Conservation (phyloP, 2,888 invertebrate genomes). For the Anorthoa munda region DNA sequence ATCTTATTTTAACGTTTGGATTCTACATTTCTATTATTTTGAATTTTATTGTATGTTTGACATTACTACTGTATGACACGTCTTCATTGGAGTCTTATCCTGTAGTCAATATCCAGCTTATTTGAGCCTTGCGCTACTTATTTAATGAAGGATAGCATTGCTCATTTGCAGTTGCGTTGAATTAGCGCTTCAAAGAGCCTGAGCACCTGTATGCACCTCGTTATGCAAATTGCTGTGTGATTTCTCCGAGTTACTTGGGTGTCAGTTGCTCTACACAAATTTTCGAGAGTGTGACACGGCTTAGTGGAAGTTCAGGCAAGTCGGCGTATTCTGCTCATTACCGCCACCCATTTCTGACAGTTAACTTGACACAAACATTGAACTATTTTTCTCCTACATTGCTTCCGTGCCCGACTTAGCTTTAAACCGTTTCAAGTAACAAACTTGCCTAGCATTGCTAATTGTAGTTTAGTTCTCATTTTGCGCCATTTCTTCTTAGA, state of each 20-base stretch:
- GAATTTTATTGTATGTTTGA: too few species aligned
- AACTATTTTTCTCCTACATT: slow-evolving; percentile 22
- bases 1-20: slow-evolving; percentile 4
- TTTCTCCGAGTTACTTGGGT: slow-evolving; percentile 66
- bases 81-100: not conserved
- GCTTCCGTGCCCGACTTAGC: slow-evolving; percentile 8
- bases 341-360: slow-evolving; percentile 31
- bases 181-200: slow-evolving; percentile 68
- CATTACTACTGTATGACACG: not conserved
- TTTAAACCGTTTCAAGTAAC: slow-evolving; percentile 5
- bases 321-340: slow-evolving; percentile 43
- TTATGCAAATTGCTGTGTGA: slow-evolving; percentile 74
- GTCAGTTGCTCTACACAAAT: slow-evolving; percentile 59
- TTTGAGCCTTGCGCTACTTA: slow-evolving; percentile 43
- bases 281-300: slow-evolving; percentile 53
- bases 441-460: not conserved
- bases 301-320: slow-evolving; percentile 44
- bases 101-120: slow-evolving; percentile 23
- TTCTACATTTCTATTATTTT: not conserved
- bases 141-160: slow-evolving; percentile 65
- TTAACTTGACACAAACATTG: slow-evolving; percentile 43
- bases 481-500: slow-evolving; percentile 2
- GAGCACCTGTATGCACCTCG: slow-evolving; percentile 67
- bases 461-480: not conserved
- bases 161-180: slow-evolving; percentile 68